Evolutionary conservation across 2,888 invertebrate genomes (phyloP).

Genomic region (Tortrix viridana): DNA sequence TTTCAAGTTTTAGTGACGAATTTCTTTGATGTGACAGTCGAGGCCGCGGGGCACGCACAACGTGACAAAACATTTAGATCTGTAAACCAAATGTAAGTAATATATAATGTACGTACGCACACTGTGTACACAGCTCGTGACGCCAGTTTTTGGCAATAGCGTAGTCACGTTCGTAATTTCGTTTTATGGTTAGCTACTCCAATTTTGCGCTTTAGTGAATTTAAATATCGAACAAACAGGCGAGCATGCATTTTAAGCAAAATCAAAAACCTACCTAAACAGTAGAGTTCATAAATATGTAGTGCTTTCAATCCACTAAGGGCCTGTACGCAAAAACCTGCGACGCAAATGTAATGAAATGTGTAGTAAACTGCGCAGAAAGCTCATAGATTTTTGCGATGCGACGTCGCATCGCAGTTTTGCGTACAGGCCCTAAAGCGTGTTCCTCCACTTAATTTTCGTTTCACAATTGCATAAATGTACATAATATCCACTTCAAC

Average conservation of each 20-base stretch:
- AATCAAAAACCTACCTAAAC: neutral
- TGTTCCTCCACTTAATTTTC: too few relatives aligned
- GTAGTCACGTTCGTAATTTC: slow-evolving; percentile 24
- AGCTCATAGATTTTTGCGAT: too few relatives aligned
- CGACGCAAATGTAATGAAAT: too few relatives aligned
- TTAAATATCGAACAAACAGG: slow-evolving; percentile 8
- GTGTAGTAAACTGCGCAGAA: too few relatives aligned
- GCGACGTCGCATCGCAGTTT: too few relatives aligned
- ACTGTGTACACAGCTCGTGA: slow-evolving; percentile 8
- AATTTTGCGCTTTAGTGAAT: slow-evolving; percentile 18
- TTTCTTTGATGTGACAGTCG: slow-evolving; percentile 5
- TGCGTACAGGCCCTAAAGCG: too few relatives aligned
- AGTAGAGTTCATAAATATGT: too few relatives aligned
- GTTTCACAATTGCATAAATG: too few relatives aligned
- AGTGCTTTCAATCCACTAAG: too few relatives aligned
- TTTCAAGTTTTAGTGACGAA: neutral
- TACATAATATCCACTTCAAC: too few relatives aligned
- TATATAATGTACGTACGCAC: neutral
- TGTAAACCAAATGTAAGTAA: slow-evolving; percentile 2
- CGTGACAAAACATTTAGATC: slow-evolving; percentile 1
- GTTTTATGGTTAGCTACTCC: slow-evolving; percentile 16
- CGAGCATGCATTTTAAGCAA: neutral
- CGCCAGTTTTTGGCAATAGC: slow-evolving; percentile 27
- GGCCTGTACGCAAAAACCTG: too few relatives aligned
- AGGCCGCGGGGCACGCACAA: neutral